These are phyloP conservation scores for Calliopsis andreniformis DNA, from an alignment of 1,140 invertebrate genomes.

Conservation along the genomic window DNA sequence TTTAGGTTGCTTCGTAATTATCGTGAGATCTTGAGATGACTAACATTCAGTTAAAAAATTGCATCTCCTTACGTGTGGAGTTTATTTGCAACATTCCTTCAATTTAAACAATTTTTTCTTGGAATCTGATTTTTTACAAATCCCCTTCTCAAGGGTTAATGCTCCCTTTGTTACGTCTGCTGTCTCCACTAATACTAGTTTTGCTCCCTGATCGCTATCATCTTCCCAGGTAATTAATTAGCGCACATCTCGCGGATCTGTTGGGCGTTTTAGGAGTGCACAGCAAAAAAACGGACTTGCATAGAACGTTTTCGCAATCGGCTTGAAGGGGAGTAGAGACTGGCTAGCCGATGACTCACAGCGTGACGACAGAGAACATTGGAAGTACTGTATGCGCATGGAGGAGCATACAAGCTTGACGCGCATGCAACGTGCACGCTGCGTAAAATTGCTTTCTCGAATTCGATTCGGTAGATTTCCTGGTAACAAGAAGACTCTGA, in stretches of 20 bases:
- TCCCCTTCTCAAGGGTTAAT: no score
- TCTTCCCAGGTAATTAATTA: constrained; percentile 8
- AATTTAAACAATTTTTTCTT: no score
- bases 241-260: not conserved
- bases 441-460: constrained; percentile 22
- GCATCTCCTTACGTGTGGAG: no score
- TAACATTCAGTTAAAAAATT: no score
- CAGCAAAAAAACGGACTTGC: not conserved
- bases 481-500: not conserved
- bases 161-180: no score
- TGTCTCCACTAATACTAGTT: not conserved
- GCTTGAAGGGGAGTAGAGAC: constrained; percentile 38
- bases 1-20: no score
- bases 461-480: constrained; percentile 6
- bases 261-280: not conserved
- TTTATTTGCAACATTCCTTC: no score
- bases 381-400: constrained; percentile 32
- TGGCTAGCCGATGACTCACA: constrained; percentile 57
- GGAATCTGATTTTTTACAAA: no score
- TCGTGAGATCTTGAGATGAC: no score
- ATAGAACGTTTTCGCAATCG: constrained; percentile 49
- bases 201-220: not conserved
- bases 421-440: not conserved
- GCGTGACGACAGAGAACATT: constrained; percentile 54
- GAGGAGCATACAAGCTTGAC: constrained; percentile 8